Base-by-base conservation (phyloP, 2,888 invertebrate genomes). In the Heliconius ismenius region DNA sequence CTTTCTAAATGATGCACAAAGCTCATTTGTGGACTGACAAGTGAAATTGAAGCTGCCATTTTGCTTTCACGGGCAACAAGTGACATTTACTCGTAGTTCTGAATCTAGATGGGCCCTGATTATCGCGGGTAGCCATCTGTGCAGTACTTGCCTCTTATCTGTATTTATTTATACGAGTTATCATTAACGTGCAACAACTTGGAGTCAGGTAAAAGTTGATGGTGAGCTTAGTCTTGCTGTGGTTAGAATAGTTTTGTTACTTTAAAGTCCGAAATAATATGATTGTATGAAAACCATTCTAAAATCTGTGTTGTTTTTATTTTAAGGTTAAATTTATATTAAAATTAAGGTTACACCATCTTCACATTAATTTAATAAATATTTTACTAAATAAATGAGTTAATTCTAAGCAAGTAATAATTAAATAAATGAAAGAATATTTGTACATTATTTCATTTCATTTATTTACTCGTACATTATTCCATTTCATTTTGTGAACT, bases 1-100 rank as follows among this genome's bases (percentile, higher is more conserved):
- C 92, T 92, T 92, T 92, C 92, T 90, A 92, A 92, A 90, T 89
- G 90, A 92, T 91, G 91, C 86, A 90, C 91, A 86, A 90, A 91
- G 89, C 88, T 90, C 90, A 93, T 92, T 92, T 90, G 88, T 85
- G 84, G 86, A 89, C 90, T 92, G 90, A 91, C 91, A 89, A 91
- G 90, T 88, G 89, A 90, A 89, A 91, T 86, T 88, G 87, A 86
- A 82, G 83, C 84, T 83, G 84, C 83, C 82, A 81, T 81, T 78
- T 83, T 81, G 86, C 92, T 92, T 91, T 92, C 91, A 81, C 90
- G 79, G 84, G 79, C 87, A 89, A 78, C 87, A 85, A n/a, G 83
- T 88, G 87, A 89, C 88, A 89, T 89, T 87, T 84, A 3, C 28
- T 28, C 28, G 28, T 28, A 85, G 84, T 85, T 84, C 85, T 79